A percentile compares a stretch with the other conserved stretches of the same genome.
These are phyloP conservation scores for Dendrolimus pini DNA, from an alignment of 2,888 invertebrate species.

Conservation along the genomic window DNA sequence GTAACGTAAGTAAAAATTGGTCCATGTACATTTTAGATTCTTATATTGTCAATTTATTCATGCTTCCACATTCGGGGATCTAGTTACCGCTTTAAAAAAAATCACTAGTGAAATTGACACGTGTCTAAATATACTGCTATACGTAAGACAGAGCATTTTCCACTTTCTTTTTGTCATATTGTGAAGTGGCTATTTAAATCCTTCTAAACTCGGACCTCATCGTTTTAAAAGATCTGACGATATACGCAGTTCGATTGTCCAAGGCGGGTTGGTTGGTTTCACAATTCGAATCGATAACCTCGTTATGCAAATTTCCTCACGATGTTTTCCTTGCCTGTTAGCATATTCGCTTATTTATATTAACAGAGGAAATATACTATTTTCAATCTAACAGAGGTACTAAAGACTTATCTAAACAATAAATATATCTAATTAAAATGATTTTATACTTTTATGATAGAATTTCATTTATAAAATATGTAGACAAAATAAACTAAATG, in stretches of 20 bases:
- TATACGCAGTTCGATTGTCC: not conserved
- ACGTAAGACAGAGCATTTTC: no score
- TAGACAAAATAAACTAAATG: no score
- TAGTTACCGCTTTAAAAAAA: not conserved
- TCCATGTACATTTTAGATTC: no score
- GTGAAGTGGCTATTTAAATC: no score
- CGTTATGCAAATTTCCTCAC: not conserved
- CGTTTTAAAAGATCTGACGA: not conserved
- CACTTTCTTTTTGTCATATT: no score
- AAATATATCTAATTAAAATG: no score
- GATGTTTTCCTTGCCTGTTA: not conserved
- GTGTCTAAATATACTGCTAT: no score
- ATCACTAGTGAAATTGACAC: no score
- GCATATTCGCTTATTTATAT: not conserved
- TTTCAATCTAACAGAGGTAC: no score
- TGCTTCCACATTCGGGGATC: not conserved
- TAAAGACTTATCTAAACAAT: no score
- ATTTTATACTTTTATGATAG: no score
- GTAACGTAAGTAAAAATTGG: slow-evolving; percentile 46
- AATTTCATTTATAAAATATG: no score
- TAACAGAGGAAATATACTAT: not conserved
- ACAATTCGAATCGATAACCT: not conserved
- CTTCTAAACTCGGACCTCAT: not conserved
- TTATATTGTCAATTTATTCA: not conserved
- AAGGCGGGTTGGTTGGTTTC: not conserved